These are phyloP conservation scores for Prunella strophiata DNA, from an alignment of 2,797 vertebrate genomes.

Conservation along the genomic window DNA sequence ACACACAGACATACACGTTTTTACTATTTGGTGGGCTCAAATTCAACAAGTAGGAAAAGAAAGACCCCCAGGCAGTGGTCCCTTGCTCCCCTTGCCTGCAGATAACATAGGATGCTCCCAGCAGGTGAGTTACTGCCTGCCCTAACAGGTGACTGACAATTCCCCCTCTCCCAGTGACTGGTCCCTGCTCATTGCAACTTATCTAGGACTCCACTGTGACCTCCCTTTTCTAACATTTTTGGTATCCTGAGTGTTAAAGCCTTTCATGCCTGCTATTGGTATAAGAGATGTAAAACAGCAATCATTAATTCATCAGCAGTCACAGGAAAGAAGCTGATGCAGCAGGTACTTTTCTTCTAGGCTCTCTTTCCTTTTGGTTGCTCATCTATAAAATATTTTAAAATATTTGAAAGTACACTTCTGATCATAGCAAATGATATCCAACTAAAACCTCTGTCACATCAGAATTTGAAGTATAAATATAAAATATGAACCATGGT, in stretches of 20 bases:
- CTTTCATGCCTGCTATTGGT: neutral
- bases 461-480: neutral
- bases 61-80: neutral
- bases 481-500: neutral
- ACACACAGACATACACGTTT: neutral
- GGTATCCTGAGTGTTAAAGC: neutral
- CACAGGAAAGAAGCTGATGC: conserved; percentile 8
- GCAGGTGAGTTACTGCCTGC: neutral
- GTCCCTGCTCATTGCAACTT: neutral
- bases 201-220: neutral
- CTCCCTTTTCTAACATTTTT: neutral
- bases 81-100: neutral
- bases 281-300: neutral
- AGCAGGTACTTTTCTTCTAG: neutral
- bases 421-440: neutral
- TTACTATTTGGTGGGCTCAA: neutral
- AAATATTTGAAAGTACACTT: conserved; percentile 27
- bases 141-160: neutral
- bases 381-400: conserved; percentile 42
- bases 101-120: neutral
- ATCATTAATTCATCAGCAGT: conserved; percentile 38
- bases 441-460: neutral
- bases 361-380: neutral
- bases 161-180: neutral
- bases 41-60: neutral